phyloP scores from a whole-genome alignment of 2,888 invertebrate genomes.

The Romanomermis culicivorax region DNA sequence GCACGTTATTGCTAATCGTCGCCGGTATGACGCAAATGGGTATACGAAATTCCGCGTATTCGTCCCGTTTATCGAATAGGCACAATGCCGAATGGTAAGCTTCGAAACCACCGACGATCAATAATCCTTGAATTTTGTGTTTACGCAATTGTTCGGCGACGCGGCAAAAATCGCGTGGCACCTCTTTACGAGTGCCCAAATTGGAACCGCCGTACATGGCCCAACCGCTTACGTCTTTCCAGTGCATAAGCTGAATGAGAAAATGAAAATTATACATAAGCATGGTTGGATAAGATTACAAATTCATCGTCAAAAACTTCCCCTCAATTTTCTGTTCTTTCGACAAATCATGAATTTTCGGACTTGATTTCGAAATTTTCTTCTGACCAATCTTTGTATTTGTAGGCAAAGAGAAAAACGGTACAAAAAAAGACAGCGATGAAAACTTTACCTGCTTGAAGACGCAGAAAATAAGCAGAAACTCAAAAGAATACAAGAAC shows the following conservation, averaged over 20 bases:
- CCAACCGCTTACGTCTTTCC: slow-evolving; percentile 91
- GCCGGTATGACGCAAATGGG: slow-evolving; percentile 85
- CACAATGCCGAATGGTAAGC: slow-evolving; percentile 60
- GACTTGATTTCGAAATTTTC: too few species aligned
- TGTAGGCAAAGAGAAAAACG: too few species aligned
- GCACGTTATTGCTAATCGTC: slow-evolving; percentile 97
- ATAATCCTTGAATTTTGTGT: slow-evolving; percentile 45
- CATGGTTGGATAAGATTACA: too few species aligned
- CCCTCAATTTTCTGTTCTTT: too few species aligned
- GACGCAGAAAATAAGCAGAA: too few species aligned
- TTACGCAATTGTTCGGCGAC: slow-evolving; percentile 67
- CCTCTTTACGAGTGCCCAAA: slow-evolving; percentile 65
- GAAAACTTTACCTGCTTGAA: too few species aligned
- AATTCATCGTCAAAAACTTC: too few species aligned
- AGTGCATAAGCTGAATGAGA: slow-evolving; percentile 36
- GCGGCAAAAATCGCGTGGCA: slow-evolving; percentile 37
- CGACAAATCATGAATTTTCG: too few species aligned
- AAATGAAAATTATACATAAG: neutral
- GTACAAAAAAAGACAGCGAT: too few species aligned
- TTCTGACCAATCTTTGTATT: too few species aligned
- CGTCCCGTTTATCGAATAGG: slow-evolving; percentile 47
- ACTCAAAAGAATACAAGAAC: too few species aligned
- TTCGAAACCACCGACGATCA: slow-evolving; percentile 73
- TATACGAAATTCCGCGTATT: slow-evolving; percentile 65
- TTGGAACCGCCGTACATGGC: slow-evolving; percentile 84